These are phyloP conservation scores for Leuciscus idus DNA, from an alignment of 2,113 vertebrate species.

Conservation along the genomic window DNA sequence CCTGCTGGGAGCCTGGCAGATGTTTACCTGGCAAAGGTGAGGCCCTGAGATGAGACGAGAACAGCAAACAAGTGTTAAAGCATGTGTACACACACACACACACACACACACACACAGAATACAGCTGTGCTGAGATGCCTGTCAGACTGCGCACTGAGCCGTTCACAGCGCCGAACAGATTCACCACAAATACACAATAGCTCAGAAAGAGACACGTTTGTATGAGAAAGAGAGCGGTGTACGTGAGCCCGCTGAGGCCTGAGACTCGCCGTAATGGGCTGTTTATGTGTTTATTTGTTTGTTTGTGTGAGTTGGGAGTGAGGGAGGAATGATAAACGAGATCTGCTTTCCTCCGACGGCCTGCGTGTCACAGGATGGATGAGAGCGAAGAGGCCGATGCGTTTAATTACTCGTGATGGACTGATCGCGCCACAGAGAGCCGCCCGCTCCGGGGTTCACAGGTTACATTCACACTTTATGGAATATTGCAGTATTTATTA, in stretches of 20 bases:
- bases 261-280: slow-evolving; percentile 32
- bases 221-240: background rate
- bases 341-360: slow-evolving; percentile 27
- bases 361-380: slow-evolving; percentile 35
- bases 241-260: slow-evolving; percentile 5
- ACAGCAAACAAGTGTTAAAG: slow-evolving; percentile 24
- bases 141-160: slow-evolving; percentile 19
- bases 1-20: slow-evolving; percentile 69
- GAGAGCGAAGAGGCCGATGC: background rate
- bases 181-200: background rate
- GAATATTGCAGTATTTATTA: too few relatives aligned
- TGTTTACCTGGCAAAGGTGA: slow-evolving; percentile 41
- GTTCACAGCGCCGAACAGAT: slow-evolving; percentile 2
- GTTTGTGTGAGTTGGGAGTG: slow-evolving; percentile 28
- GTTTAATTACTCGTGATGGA: slow-evolving; percentile 40
- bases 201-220: background rate
- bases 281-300: slow-evolving; percentile 39
- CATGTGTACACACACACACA: slow-evolving; percentile 22
- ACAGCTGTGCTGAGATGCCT: slow-evolving; percentile 21
- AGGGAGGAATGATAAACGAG: slow-evolving; percentile 38
- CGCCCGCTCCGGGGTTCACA: background rate
- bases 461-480: background rate
- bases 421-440: background rate
- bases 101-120: background rate
- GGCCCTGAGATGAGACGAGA: slow-evolving; percentile 5